Percentiles rank a stretch among this genome's conserved stretches.
Evolutionary conservation across 2,113 vertebrate genomes (phyloP).

Genomic region (Erythrolamprus reginae): DNA sequence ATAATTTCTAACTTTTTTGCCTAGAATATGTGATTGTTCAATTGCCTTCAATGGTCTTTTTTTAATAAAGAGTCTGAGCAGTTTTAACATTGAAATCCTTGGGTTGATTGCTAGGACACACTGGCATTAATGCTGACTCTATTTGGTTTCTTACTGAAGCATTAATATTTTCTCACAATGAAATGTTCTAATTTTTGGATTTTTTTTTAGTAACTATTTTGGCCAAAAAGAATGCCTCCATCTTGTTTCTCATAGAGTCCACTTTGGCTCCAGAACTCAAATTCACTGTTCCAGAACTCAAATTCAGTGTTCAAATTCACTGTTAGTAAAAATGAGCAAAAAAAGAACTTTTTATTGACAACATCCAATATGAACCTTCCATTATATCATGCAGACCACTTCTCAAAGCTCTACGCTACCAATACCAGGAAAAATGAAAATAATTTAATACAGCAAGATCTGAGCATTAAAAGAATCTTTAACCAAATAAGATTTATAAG

Average conservation of each 20-base stretch:
- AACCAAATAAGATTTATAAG: slow-evolving; percentile 17
- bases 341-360: background rate
- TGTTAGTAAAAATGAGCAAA: background rate
- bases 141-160: background rate
- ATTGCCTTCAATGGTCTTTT: background rate
- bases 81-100: background rate
- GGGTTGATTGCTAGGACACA: background rate
- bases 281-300: too few relatives aligned
- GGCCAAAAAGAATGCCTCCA: background rate
- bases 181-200: background rate
- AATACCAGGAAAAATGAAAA: background rate
- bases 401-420: background rate
- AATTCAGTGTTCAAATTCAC: background rate
- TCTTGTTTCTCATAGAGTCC: background rate
- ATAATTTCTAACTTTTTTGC: background rate
- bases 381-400: background rate
- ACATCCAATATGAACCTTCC: background rate
- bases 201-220: background rate
- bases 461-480: background rate
- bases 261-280: background rate
- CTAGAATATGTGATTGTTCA: background rate
- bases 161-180: background rate
- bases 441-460: background rate
- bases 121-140: background rate
- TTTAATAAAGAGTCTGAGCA: background rate